These are phyloP conservation scores for Megaleporinus macrocephalus DNA, from an alignment of 2,113 vertebrate species.

Conservation along the genomic window DNA sequence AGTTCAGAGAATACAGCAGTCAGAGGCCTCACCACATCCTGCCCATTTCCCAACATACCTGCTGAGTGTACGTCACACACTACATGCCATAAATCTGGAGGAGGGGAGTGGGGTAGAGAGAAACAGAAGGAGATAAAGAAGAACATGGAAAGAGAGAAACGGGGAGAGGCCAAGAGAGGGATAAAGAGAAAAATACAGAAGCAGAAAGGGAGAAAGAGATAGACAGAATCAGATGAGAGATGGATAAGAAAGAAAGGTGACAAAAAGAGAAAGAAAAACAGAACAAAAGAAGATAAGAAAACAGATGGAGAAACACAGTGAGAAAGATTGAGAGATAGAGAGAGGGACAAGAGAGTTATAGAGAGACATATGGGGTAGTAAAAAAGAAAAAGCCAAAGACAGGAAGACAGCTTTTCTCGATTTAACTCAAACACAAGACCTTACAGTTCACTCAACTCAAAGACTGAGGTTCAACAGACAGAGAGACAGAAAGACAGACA, in stretches of 20 bases:
- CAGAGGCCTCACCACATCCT: slow-evolving; percentile 22
- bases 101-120: neutral
- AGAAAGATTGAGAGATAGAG: neutral
- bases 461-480: slow-evolving; percentile 1
- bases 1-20: neutral
- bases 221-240: neutral
- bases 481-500: too few species aligned
- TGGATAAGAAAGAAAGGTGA: too few species aligned
- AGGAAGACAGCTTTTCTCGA: too few species aligned
- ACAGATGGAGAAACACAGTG: neutral
- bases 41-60: slow-evolving; percentile 33
- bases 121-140: neutral
- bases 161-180: too few species aligned
- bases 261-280: neutral
- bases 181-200: too few species aligned
- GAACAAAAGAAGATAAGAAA: neutral
- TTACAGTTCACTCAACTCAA: too few species aligned
- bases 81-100: slow-evolving; percentile 38
- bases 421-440: too few species aligned
- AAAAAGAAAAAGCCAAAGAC: too few species aligned
- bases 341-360: neutral
- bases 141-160: too few species aligned
- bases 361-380: too few species aligned
- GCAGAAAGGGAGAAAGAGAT: neutral
- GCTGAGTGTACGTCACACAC: slow-evolving; percentile 28